Conservation (phyloP, 2,797 vertebrate genomes). For the Staurois parvus region DNA sequence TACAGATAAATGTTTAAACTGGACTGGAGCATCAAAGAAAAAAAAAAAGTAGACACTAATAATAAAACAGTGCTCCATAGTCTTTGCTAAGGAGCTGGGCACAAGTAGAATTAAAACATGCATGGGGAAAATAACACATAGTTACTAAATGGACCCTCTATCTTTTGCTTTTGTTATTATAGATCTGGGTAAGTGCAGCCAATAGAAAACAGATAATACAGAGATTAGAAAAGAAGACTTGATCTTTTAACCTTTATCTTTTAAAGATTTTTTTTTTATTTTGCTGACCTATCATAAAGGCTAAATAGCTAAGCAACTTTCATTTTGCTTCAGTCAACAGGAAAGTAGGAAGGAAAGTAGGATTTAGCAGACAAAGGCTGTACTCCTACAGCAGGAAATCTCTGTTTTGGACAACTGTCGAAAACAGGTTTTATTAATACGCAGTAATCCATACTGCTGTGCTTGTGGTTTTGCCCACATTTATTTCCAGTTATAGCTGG, state of each 20-base stretch:
- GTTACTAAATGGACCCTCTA: too few relatives aligned
- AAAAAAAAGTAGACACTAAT: too few relatives aligned
- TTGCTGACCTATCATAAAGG: constrained; percentile 74
- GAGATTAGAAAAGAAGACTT: not conserved
- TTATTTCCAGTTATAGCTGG: constrained; percentile 72
- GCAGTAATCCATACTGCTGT: constrained; percentile 65
- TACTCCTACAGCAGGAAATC: constrained; percentile 74
- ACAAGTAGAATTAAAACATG: too few relatives aligned
- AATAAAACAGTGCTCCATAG: too few relatives aligned
- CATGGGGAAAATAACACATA: too few relatives aligned
- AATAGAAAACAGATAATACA: not conserved
- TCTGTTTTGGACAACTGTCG: constrained; percentile 77
- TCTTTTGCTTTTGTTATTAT: not conserved
- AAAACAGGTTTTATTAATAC: constrained; percentile 75
- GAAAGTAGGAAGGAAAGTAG: constrained; percentile 80
- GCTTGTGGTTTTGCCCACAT: constrained; percentile 69
- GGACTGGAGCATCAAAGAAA: too few relatives aligned
- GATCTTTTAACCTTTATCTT: not conserved
- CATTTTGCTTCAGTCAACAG: constrained; percentile 79
- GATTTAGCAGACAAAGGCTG: constrained; percentile 82
- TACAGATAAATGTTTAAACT: too few relatives aligned
- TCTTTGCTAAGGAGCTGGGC: too few relatives aligned
- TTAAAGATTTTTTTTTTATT: constrained; percentile 5
- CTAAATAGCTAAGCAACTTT: constrained; percentile 69
- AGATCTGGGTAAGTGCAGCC: not conserved